Base-by-base conservation (phyloP, 2,797 vertebrate genomes). In the Enteromius radiatus region DNA sequence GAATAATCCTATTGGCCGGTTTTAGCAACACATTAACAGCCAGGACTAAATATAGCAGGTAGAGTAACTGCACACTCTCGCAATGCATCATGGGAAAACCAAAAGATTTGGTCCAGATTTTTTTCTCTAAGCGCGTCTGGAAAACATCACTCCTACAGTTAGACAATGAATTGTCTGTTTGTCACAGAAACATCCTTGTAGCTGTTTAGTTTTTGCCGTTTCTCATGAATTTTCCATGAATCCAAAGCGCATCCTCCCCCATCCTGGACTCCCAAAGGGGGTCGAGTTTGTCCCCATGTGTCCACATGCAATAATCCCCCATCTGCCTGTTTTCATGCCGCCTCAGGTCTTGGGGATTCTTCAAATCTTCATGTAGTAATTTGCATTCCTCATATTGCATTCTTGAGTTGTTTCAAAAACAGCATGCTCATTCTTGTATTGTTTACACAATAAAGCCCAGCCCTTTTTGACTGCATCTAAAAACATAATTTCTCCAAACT, bases 291-390 rank as follows among this genome's bases (percentile, higher is more conserved):
- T 88, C 86, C 86, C 85, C 63, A 75, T 76, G 80, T 80, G 87
- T 84, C 84, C 65, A 84, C 79, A 80, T 61, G 59, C 83, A 83
- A 78, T 91, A 89, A 89, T 89, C 75, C 86, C 84, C 83, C 90
- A 83, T 86, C 85, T 86, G 87, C 84, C 75, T 82, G 77, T 88
- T 84, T 83, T 85, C 85, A 75, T 86, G 82, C 84, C 49, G 56
- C 69, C 82, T 82, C 64, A 75, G 81, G 77, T 88, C 86, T 85
- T 78, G 23, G 83, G 84, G 78, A 84, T 87, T 84, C 79, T 86
- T 89, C 78, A 87, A 84, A 86, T 85, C 81, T 77, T 36, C 23
- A 38, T 78, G 80, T 84, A 84, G 45, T 84, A 52, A 85, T 85
- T 85, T 81, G 15, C 63, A 69, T 54, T 82, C 70, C 76, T 69